Conservation (phyloP, 1,140 invertebrate species). For the Paraescarpia echinospica region DNA sequence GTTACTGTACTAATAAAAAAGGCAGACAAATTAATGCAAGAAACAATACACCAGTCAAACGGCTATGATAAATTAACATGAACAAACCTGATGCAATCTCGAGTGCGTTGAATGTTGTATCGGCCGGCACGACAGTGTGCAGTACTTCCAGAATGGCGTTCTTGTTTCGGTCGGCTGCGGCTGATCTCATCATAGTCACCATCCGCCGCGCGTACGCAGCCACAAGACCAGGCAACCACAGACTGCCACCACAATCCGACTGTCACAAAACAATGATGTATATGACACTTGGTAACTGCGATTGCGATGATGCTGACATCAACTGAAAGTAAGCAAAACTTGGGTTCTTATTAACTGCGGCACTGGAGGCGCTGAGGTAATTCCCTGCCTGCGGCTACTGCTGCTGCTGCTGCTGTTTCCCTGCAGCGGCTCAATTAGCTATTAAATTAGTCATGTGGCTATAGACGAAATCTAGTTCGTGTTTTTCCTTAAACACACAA, state of each 20-base stretch:
- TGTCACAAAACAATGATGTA: not conserved
- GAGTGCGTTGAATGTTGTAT: not conserved
- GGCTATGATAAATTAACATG: not conserved
- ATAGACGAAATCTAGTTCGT: not conserved
- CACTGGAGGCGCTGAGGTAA: not conserved
- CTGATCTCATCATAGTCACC: slow-evolving; percentile 3
- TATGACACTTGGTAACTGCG: not conserved
- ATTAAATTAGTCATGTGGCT: not conserved
- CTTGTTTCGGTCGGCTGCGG: not conserved
- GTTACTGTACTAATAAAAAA: not conserved
- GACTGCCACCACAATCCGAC: not conserved
- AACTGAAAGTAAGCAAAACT: not conserved
- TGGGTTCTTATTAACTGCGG: not conserved
- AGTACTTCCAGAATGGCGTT: slow-evolving; percentile 5
- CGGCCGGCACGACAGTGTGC: not conserved
- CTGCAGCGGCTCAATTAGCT: not conserved
- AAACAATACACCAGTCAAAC: not conserved
- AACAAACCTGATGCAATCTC: not conserved
- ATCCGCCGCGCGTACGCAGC: not conserved
- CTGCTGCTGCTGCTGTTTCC: not conserved
- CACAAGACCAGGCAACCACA: not conserved
- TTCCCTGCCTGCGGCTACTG: not conserved
- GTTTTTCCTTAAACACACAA: not conserved
- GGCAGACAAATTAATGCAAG: not conserved
- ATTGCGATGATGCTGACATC: not conserved